Conservation (phyloP, 2,113 vertebrate genomes). For the Microcebus jonahi region DNA sequence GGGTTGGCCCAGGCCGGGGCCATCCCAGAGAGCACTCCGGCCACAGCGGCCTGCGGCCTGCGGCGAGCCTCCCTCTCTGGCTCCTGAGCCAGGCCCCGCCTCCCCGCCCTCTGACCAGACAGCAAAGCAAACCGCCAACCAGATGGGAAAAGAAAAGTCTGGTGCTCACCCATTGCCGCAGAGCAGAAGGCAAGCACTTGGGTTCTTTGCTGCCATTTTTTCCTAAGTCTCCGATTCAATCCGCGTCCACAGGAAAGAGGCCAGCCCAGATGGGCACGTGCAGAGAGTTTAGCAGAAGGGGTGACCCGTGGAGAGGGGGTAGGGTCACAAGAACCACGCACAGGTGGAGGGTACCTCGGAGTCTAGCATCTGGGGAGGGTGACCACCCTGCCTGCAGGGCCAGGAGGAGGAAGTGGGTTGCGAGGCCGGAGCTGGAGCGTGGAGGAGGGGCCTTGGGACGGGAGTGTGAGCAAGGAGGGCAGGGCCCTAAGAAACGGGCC, state of each 20-base stretch:
- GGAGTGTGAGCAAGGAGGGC: neutral
- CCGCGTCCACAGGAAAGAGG: neutral
- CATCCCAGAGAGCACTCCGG: neutral
- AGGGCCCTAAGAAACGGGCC: neutral
- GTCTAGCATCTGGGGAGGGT: neutral
- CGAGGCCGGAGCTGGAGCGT: rapidly evolving
- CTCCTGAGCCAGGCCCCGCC: neutral
- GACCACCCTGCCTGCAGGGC: neutral
- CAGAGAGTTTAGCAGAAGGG: neutral
- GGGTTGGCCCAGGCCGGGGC: too few relatives aligned
- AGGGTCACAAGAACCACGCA: too few relatives aligned
- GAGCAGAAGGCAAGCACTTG: neutral
- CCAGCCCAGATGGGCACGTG: neutral
- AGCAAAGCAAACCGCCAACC: neutral
- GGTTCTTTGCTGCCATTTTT: neutral
- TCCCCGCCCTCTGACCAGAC: neutral
- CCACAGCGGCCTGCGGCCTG: rapidly evolving
- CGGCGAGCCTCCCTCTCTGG: neutral
- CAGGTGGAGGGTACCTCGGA: neutral
- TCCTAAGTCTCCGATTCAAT: neutral
- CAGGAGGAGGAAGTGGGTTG: neutral
- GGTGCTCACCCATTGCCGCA: neutral
- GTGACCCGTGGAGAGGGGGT: rapidly evolving
- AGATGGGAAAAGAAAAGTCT: neutral
- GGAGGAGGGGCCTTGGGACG: neutral